phyloP scores from a whole-genome alignment of 2,888 invertebrate genomes.

The Sminthurides aquaticus region DNA sequence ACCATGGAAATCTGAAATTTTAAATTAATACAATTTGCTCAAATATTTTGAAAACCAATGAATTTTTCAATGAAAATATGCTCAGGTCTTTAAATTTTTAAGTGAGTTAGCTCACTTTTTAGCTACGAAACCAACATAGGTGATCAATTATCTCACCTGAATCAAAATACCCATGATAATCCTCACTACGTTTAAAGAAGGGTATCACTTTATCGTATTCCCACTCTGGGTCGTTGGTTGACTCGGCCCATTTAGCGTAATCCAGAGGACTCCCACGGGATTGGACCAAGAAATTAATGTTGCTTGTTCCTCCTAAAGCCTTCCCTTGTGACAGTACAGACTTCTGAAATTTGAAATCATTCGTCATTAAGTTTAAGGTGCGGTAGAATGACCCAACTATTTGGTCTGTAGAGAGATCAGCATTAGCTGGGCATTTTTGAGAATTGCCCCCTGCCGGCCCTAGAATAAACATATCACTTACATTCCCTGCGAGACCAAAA shows the following conservation, averaged over 20 bases:
- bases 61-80: no score
- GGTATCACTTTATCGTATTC: conserved; percentile 10
- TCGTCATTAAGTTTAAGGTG: no score
- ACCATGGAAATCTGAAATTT: conserved; percentile 23
- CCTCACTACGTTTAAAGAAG: conserved; percentile 15
- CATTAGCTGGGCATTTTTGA: no score
- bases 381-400: no score
- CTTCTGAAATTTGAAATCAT: conserved; percentile 55
- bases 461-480: conserved; percentile 10
- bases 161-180: conserved; percentile 8
- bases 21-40: not conserved
- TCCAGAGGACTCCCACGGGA: conserved; percentile 61
- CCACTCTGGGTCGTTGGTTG: conserved; percentile 11
- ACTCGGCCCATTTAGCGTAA: conserved; percentile 48
- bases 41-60: no score
- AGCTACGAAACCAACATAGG: not conserved
- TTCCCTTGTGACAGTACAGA: conserved; percentile 64
- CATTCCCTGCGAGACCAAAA: conserved; percentile 29
- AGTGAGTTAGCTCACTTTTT: no score
- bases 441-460: no score
- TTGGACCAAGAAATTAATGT: conserved; percentile 68
- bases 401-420: no score
- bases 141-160: not conserved
- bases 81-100: no score
- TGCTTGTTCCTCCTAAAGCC: conserved; percentile 67